These are phyloP conservation scores for Platycheirus albimanus DNA, from an alignment of 2,888 invertebrate species.

Conservation along the genomic window DNA sequence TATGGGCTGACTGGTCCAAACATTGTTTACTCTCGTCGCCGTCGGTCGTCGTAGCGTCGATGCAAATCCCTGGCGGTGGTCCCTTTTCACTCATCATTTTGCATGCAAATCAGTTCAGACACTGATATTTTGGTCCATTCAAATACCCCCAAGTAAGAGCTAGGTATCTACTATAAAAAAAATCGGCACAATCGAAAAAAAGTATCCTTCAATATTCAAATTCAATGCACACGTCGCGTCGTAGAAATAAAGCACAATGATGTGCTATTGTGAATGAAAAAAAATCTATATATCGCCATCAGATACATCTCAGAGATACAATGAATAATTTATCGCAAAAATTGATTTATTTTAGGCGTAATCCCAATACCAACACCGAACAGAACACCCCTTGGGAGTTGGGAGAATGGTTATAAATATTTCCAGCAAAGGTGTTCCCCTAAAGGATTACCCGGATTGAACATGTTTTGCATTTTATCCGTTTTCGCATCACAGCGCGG, in stretches of 20 bases:
- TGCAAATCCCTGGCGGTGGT: conserved; percentile 17
- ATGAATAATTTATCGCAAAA: conserved; percentile 68
- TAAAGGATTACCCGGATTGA: conserved; percentile 63
- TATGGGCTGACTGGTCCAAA: neutral
- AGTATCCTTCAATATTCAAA: conserved; percentile 36
- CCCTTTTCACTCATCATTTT: conserved; percentile 24
- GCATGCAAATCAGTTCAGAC: conserved; percentile 39
- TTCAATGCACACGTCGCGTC: conserved; percentile 23
- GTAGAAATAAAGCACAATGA: conserved; percentile 3
- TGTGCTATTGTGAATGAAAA: conserved; percentile 18
- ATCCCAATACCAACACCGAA: conserved; percentile 11
- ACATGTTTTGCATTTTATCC: conserved; percentile 60
- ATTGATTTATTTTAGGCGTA: conserved; percentile 65
- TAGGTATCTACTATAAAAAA: neutral
- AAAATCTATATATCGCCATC: conserved; percentile 20
- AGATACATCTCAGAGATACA: conserved; percentile 48
- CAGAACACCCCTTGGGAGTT: conserved; percentile 29
- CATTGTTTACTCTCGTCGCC: conserved; percentile 1
- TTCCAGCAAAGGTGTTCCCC: conserved; percentile 47
- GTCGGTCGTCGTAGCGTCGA: too few species aligned
- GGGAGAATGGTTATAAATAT: neutral
- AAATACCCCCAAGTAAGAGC: neutral
- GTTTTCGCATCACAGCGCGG: conserved; percentile 18
- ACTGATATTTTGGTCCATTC: neutral
- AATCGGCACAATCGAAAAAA: neutral